phyloP scores from a whole-genome alignment of 1,140 invertebrate genomes.

The Cherax destructor region DNA sequence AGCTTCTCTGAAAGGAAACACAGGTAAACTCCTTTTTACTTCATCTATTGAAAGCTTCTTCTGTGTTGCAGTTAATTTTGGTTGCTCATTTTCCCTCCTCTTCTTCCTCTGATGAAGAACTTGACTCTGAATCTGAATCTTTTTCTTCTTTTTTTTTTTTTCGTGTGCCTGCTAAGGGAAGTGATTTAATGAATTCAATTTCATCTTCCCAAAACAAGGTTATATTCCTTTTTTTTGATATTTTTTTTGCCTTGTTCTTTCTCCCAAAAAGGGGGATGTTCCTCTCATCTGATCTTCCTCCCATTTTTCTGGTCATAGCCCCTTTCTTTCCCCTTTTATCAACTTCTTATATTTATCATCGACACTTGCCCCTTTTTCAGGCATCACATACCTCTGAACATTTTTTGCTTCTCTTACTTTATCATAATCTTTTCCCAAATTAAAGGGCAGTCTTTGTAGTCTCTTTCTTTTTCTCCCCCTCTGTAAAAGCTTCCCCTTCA shows the following conservation, averaged over 20 bases:
- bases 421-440: constrained; percentile 96
- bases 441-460: constrained; percentile 93
- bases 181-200: constrained; percentile 97
- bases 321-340: constrained; percentile 90
- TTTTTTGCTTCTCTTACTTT: constrained; percentile 93
- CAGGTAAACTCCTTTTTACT: constrained; percentile 93
- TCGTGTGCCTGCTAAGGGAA: constrained; percentile 90
- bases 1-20: constrained; percentile 94
- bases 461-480: constrained; percentile 88
- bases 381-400: constrained; percentile 95
- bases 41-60: constrained; percentile 92
- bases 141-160: constrained; percentile 71
- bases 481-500: constrained; percentile 88
- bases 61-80: constrained; percentile 81
- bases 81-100: constrained; percentile 75
- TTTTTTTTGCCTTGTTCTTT: constrained; percentile 83
- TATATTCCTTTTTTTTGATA: constrained; percentile 87
- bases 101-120: constrained; percentile 67
- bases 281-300: constrained; percentile 97
- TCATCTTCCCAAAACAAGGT: constrained; percentile 95
- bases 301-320: constrained; percentile 98
- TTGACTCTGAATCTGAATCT: constrained; percentile 4
- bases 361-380: constrained; percentile 80
- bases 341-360: constrained; percentile 86
- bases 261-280: constrained; percentile 94